Evolutionary conservation across 2,888 invertebrate species (phyloP).

Genomic region (Lobophora halterata): DNA sequence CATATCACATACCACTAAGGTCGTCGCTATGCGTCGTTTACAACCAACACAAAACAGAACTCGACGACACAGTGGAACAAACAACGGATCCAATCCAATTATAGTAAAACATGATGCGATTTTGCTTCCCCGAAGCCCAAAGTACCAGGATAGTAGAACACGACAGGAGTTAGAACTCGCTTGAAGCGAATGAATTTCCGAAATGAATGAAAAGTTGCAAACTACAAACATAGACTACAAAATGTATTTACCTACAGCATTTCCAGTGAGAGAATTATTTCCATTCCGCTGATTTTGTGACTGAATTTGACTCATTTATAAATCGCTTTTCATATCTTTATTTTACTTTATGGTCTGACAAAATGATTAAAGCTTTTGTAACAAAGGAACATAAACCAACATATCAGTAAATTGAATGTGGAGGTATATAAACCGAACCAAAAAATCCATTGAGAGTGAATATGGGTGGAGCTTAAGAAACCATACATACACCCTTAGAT

Average conservation of each 20-base stretch:
- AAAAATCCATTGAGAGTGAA: no score
- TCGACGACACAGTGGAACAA: constrained; percentile 19
- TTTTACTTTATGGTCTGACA: constrained; percentile 1
- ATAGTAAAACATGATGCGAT: constrained; percentile 38
- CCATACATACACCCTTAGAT: constrained; percentile 5
- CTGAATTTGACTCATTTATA: constrained; percentile 31
- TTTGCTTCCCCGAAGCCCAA: constrained; percentile 33
- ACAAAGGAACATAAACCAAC: neutral
- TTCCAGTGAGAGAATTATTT: constrained; percentile 22
- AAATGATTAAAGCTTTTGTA: constrained; percentile 2
- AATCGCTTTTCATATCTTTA: constrained; percentile 8
- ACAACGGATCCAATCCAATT: constrained; percentile 39
- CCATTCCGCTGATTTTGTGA: constrained; percentile 28
- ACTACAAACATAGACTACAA: constrained; percentile 32
- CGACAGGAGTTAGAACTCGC: constrained; percentile 38
- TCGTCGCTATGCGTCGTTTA: neutral
- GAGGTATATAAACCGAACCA: no score
- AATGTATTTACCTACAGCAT: constrained; percentile 26
- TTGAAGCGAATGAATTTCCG: constrained; percentile 37
- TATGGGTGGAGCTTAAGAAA: constrained; percentile 11
- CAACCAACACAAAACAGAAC: constrained; percentile 17
- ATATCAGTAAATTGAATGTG: no score
- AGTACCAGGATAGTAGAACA: constrained; percentile 45
- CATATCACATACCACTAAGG: constrained; percentile 7
- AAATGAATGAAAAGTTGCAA: constrained; percentile 48